Evolutionary conservation across 2,113 vertebrate species (phyloP).

Genomic region (Mirza zaza): DNA sequence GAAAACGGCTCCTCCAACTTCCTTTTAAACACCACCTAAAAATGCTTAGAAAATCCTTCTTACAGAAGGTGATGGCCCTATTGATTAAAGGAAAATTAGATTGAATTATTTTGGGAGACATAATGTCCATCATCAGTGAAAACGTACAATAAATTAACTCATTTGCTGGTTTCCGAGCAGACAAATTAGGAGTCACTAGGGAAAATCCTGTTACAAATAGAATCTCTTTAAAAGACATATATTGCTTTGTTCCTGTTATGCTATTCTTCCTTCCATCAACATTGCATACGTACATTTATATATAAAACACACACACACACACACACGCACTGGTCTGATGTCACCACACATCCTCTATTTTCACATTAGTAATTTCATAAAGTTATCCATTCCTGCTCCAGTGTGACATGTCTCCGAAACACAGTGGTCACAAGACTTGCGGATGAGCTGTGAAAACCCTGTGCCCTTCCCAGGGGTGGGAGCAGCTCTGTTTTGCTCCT

Average conservation of each 20-base stretch:
- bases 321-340: conserved; percentile 30
- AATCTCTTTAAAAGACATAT: conserved; percentile 11
- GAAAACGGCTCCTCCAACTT: neutral
- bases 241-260: neutral
- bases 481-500: neutral
- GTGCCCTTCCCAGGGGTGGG: neutral
- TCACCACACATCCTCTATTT: conserved; percentile 66
- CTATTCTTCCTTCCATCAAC: neutral
- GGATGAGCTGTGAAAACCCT: neutral
- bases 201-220: neutral
- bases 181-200: conserved; percentile 19
- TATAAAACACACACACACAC: neutral
- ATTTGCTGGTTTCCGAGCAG: conserved; percentile 61
- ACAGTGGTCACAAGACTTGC: neutral
- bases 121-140: conserved; percentile 59
- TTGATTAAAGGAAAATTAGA: conserved; percentile 58
- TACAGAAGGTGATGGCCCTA: neutral
- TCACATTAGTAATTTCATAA: conserved; percentile 65
- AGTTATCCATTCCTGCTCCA: conserved; percentile 51
- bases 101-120: conserved; percentile 62
- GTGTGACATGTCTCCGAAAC: conserved; percentile 15
- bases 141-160: conserved; percentile 45
- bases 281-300: fast-evolving
- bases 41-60: conserved; percentile 55
- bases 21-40: neutral